Percentiles rank a stretch among this genome's conserved stretches.
Evolutionary conservation across 1,140 invertebrate species (phyloP).

Genomic region (Aphis craccivora): DNA sequence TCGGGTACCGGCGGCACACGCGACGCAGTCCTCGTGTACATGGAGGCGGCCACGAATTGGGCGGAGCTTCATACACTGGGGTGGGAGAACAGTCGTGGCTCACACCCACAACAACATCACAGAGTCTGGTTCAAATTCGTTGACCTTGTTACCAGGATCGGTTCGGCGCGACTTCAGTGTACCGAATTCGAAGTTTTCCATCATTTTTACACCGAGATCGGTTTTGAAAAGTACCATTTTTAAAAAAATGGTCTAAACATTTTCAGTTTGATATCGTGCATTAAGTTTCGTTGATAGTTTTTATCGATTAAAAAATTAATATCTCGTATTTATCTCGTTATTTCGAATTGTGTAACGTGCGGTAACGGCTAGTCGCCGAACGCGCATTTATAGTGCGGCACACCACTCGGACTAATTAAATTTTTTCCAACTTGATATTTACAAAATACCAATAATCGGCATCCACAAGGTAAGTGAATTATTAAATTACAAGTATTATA

Average conservation of each 20-base stretch:
- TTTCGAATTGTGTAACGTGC: conserved; percentile 8
- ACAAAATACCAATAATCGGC: neutral
- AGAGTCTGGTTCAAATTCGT: conserved; percentile 56
- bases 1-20: conserved; percentile 19
- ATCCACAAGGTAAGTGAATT: conserved; percentile 37
- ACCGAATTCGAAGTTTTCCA: conserved; percentile 48
- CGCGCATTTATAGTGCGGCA: conserved; percentile 13
- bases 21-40: neutral
- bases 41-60: conserved; percentile 48
- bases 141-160: conserved; percentile 57
- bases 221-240: conserved; percentile 36
- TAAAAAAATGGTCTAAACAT: neutral
- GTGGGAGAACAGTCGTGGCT: conserved; percentile 47
- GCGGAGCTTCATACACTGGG: neutral
- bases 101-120: conserved; percentile 54
- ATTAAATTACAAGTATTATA: neutral
- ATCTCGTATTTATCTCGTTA: neutral
- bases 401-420: conserved; percentile 10
- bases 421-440: neutral
- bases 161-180: conserved; percentile 56
- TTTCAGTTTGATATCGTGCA: neutral
- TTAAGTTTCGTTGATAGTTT: neutral
- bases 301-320: neutral
- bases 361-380: conserved; percentile 34
- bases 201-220: conserved; percentile 38